Evolutionary conservation across 2,888 invertebrate species (phyloP).

Genomic region (Agriopis leucophaearia): DNA sequence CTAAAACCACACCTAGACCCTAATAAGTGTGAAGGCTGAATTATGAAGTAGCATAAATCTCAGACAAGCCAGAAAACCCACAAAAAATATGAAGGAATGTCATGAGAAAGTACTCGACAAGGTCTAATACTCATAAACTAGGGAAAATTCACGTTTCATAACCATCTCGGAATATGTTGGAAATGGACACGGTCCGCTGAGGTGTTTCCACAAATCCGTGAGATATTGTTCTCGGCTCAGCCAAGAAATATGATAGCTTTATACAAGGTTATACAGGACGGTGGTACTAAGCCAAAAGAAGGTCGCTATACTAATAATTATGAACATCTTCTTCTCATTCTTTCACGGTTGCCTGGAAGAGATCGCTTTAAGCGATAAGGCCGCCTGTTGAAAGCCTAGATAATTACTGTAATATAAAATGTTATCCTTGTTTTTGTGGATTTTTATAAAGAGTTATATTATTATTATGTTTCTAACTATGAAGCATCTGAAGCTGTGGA

Average conservation of each 20-base stretch:
- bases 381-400: too few species aligned
- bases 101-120: slow-evolving; percentile 2
- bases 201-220: slow-evolving; percentile 23
- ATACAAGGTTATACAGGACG: too few species aligned
- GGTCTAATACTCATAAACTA: slow-evolving; percentile 5
- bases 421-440: too few species aligned
- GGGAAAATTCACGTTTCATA: slow-evolving; percentile 4
- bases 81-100: slow-evolving; percentile 1
- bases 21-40: slow-evolving; percentile 1
- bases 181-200: slow-evolving; percentile 13
- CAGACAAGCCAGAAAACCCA: neutral
- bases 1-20: neutral
- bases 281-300: too few species aligned
- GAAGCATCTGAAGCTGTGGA: too few species aligned
- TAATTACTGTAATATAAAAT: too few species aligned
- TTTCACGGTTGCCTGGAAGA: too few species aligned
- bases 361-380: too few species aligned
- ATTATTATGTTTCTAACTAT: too few species aligned
- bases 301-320: too few species aligned
- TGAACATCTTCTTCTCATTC: too few species aligned
- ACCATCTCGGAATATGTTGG: slow-evolving; percentile 5
- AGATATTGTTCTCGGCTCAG: slow-evolving; percentile 20
- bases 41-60: neutral
- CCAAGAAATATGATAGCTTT: slow-evolving; percentile 16
- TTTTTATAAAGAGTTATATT: too few species aligned